These are phyloP conservation scores for Mythimna vitellina DNA, from an alignment of 2,888 invertebrate genomes.

Conservation along the genomic window DNA sequence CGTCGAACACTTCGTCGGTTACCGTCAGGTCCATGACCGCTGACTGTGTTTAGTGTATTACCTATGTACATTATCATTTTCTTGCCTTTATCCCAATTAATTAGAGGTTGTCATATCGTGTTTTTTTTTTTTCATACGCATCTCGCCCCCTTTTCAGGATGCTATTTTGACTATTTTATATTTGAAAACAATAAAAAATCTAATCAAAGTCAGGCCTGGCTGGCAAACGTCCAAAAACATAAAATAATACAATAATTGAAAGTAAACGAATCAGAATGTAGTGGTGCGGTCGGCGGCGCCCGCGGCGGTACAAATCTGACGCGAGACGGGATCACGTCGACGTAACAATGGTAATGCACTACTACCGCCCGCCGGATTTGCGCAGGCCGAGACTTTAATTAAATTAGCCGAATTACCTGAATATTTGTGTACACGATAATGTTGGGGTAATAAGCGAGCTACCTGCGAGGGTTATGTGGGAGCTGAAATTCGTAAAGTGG, in stretches of 20 bases:
- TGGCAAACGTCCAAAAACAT: neutral
- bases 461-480: neutral
- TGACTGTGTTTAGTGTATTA: no score
- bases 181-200: neutral
- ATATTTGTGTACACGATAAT: constrained; percentile 39
- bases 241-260: constrained; percentile 18
- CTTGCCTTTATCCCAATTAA: no score
- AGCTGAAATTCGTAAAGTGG: constrained; percentile 15
- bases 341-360: constrained; percentile 44
- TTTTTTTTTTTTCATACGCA: no score
- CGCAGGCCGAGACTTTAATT: constrained; percentile 34
- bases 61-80: no score
- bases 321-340: constrained; percentile 51
- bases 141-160: no score
- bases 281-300: neutral
- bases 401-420: constrained; percentile 39
- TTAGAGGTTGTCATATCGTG: no score
- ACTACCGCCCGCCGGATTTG: constrained; percentile 8
- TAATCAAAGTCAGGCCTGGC: neutral
- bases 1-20: no score
- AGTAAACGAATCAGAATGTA: constrained; percentile 28
- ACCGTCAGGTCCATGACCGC: no score
- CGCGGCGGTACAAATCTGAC: constrained; percentile 45
- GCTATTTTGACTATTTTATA: neutral
- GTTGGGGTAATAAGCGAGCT: constrained; percentile 18